Evolutionary conservation across 2,888 invertebrate species (phyloP), one percentile per base, ranked within the genome.

Genomic region (Macrophya annulata): DNA sequence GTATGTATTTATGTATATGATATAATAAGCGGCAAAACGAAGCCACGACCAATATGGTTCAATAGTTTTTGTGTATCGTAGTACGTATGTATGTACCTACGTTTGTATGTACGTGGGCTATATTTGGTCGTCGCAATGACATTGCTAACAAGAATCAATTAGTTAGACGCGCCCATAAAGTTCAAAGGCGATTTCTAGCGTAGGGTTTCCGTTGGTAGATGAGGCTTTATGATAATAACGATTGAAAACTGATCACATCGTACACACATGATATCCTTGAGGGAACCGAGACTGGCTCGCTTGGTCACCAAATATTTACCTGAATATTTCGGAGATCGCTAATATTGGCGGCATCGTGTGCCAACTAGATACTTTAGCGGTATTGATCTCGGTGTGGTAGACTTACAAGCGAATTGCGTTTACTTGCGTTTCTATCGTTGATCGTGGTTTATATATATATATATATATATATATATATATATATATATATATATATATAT

Each of bases 271-370:
- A 89, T 90, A 89, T 90, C 90, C 90, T 91, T 89, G 90, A 89
- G 87, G 86, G 84, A 86, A 84, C 74, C 85, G 71, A 71, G 83
- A 43, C 65, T 65, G 81, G 74, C 81, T 86, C 86, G 85, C 86
- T 87, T 86, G 88, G 87, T 89, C 88, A 85, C 77, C 89, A 90
- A 90, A 90, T 90, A 90, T 90, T 90, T 90, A 89, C 90, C 88
- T 84, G 89, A 87, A 90, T 90, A 90, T 90, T 90, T 90, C 88
- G 89, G 88, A 87, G 90, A 90, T 90, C 88, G 90, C 90, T 90
- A 90, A 91, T 90, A 90, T 90, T 91, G 89, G 88, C 87, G 89
- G 88, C 87, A 21, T 48, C 77, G 55, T 55, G 55, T 37, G 77
- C 77, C 77, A 77, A 77, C 68, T 25, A 77, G 77, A 31, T 68